Conservation (phyloP, 92 coral and sea anemone genomes). For the Epizoanthus stellaris region DNA sequence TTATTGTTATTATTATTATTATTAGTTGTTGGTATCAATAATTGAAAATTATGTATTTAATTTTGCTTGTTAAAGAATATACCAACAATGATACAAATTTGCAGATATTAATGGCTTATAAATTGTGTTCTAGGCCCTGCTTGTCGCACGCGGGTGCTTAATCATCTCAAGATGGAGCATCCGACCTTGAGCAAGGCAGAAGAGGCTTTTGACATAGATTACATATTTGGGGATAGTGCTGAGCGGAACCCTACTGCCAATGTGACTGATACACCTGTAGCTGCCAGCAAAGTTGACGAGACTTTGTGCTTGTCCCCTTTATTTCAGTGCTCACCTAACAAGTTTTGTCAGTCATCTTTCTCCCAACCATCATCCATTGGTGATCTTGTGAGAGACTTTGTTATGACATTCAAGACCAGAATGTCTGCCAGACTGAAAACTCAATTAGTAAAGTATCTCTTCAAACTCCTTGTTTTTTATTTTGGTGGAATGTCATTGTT, state of each 20-base stretch:
- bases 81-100: no score
- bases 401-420: background rate
- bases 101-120: no score
- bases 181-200: conserved; percentile 62
- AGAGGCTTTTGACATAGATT: conserved; percentile 46
- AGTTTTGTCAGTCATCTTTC: no score
- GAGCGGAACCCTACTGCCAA: no score
- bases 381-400: conserved; percentile 12
- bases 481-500: conserved; percentile 15
- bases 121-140: conserved; percentile 48
- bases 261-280: background rate
- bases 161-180: conserved; percentile 28
- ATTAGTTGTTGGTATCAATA: no score
- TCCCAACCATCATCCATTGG: background rate
- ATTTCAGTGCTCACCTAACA: conserved; percentile 21
- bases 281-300: background rate
- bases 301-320: conserved; percentile 31
- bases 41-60: no score
- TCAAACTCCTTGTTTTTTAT: background rate
- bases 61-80: no score
- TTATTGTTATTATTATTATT: no score
- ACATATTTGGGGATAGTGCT: background rate
- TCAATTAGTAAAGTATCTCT: no score
- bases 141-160: conserved; percentile 60
- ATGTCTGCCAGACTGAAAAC: conserved; percentile 23